Evolutionary conservation across 2,797 vertebrate species (phyloP).

Genomic region (Silurus aristotelis): DNA sequence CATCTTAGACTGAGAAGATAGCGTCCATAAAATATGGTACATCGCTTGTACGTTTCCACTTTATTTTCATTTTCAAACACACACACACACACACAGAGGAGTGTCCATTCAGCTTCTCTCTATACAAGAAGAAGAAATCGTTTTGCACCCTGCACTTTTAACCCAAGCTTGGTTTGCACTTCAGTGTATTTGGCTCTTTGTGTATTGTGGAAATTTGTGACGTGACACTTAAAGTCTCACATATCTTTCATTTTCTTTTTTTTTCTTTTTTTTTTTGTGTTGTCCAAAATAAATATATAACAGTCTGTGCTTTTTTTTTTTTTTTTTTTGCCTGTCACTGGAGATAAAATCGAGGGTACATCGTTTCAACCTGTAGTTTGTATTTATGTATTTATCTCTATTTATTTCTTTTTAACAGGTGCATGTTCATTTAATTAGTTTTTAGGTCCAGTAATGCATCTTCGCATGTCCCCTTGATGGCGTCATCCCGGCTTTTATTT

Average conservation of each 20-base stretch:
- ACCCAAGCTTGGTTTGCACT: conserved; percentile 42
- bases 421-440: background rate
- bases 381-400: too few relatives aligned
- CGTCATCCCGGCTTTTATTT: background rate
- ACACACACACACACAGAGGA: background rate
- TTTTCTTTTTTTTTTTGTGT: background rate
- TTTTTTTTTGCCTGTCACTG: background rate
- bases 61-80: background rate
- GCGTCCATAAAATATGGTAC: conserved; percentile 8
- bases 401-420: background rate
- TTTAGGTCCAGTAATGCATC: background rate
- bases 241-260: background rate
- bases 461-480: background rate
- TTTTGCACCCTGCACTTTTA: conserved; percentile 49
- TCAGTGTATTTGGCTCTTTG: conserved; percentile 21
- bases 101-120: background rate
- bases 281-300: background rate
- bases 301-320: background rate
- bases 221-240: background rate
- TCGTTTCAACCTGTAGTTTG: background rate
- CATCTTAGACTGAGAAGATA: background rate
- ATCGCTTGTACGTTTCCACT: background rate
- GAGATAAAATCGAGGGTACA: background rate
- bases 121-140: background rate
- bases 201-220: conserved; percentile 18